Percentiles rank a stretch among this genome's conserved stretches.
phyloP scores from a whole-genome alignment of 2,888 invertebrate genomes.

The Agrochola lychnidis region DNA sequence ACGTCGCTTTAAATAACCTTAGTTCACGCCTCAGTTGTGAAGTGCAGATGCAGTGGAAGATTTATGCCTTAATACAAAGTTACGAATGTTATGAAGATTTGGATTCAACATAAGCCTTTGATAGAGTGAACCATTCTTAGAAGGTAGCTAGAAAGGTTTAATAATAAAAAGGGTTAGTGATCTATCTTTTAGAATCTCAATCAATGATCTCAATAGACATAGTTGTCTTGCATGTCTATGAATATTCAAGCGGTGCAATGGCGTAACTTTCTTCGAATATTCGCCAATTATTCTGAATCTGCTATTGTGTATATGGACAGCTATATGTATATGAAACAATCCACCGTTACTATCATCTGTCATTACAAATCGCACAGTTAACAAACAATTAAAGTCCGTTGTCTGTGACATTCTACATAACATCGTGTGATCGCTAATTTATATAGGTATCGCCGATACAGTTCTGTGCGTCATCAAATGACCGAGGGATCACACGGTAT shows the following conservation, averaged over 20 bases:
- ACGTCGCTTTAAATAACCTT: conserved; percentile 33
- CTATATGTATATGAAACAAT: conserved; percentile 7
- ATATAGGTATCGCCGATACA: conserved; percentile 57
- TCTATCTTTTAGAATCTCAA: not conserved
- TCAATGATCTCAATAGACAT: not conserved
- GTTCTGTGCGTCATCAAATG: conserved; percentile 71
- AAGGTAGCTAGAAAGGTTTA: not conserved
- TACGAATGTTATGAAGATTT: conserved; percentile 3
- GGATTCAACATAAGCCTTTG: conserved; percentile 28
- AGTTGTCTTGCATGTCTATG: not conserved
- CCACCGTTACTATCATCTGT: conserved; percentile 7
- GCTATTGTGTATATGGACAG: not conserved
- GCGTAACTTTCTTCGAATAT: not conserved
- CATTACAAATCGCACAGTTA: conserved; percentile 31
- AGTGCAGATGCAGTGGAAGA: conserved; percentile 20
- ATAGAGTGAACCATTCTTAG: conserved; percentile 9
- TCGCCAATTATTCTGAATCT: conserved; percentile 4
- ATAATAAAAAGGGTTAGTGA: not conserved
- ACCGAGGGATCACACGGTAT: conserved; percentile 70
- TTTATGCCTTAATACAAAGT: conserved; percentile 21
- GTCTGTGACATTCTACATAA: conserved; percentile 35
- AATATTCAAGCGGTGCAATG: not conserved
- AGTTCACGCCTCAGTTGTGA: conserved; percentile 17
- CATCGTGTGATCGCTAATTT: conserved; percentile 61
- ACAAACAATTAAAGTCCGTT: conserved; percentile 36